Evolutionary conservation across 2,888 invertebrate species (phyloP), one percentile per base, ranked within the genome.

Genomic region (Synergus umbraculus): DNA sequence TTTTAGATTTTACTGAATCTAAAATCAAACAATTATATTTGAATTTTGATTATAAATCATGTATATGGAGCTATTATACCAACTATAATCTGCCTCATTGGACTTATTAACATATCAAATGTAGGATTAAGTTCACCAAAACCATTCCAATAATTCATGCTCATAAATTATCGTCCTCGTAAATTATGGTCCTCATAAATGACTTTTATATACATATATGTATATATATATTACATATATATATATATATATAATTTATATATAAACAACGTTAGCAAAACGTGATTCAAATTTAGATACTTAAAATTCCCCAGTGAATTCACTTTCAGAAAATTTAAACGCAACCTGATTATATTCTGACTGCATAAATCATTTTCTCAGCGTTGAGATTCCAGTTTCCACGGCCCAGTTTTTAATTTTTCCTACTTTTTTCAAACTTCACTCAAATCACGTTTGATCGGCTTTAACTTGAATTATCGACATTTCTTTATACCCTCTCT

Each of bases 51-150:
- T 49, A 18, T 46, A 49, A 49, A 69, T 29, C 46, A 46, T 29
- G 9, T 65, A 12, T 15, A 22, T 22, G 29, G n/a, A n/a, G n/a
- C 18, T 49, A 49, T 37, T 46, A 22, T 49, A 13, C 22, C 2
- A 22, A 46, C 13, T 9, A 69, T 49, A 69, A 69, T 69, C 46
- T 69, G 9, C 15, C 29, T 69, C 46, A 46, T 69, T 69, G 22
- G 9, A 29, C 67, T 69, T 69, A 69, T 69, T 69, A 69, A 29
- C 67, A 46, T 69, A 69, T 46, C 46, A 69, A 69, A 22, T 22
- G 46, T 29, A 46, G 46, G 18, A 69, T 46, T 69, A 46, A 5
- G 12, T 46, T 69, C 46, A 15, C 67, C 10, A 69, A 37, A 69
- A 12, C 7, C 18, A 18, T 44, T 46, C 44, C 13, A 67, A 69